Evolutionary conservation across 2,888 invertebrate genomes (phyloP).

Genomic region (Cosmopolites sordidus): DNA sequence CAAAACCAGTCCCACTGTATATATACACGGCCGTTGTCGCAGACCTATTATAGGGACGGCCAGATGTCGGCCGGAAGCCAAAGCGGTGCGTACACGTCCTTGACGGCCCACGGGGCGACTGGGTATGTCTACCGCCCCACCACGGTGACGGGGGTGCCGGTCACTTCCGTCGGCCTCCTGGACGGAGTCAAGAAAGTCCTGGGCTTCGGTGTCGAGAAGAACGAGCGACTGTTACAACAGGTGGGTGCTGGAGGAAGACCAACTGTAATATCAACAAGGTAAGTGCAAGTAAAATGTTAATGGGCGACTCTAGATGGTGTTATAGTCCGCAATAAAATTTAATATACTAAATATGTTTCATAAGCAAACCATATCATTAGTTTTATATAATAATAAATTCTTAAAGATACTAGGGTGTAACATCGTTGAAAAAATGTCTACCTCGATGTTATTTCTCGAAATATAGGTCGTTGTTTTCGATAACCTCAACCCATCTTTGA

Average conservation of each 20-base stretch:
- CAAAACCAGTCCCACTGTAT: background rate
- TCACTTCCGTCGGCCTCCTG: conserved; percentile 49
- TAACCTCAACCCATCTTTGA: too few species aligned
- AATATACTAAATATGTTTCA: too few species aligned
- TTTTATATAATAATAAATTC: too few species aligned
- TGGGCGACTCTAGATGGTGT: too few species aligned
- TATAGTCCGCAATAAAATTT: too few species aligned
- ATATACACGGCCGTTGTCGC: conserved; percentile 8
- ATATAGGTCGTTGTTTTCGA: too few species aligned
- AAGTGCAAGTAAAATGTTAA: background rate
- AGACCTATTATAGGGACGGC: conserved; percentile 8
- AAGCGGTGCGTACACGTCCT: conserved; percentile 20
- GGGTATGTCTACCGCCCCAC: conserved; percentile 59
- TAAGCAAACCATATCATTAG: too few species aligned
- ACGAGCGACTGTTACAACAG: conserved; percentile 12
- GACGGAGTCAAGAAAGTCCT: conserved; percentile 61
- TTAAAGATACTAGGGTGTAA: too few species aligned
- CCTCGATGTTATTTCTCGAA: too few species aligned
- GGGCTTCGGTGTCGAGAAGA: conserved; percentile 37
- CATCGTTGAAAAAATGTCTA: too few species aligned
- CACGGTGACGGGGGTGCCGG: conserved; percentile 46
- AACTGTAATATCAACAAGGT: conserved; percentile 9
- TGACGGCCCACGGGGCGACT: conserved; percentile 7
- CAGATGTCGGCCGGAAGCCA: conserved; percentile 13
- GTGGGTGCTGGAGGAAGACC: conserved; percentile 27